These are phyloP conservation scores for Monomorium pharaonis DNA, from an alignment of 1,140 invertebrate species.

Conservation along the genomic window DNA sequence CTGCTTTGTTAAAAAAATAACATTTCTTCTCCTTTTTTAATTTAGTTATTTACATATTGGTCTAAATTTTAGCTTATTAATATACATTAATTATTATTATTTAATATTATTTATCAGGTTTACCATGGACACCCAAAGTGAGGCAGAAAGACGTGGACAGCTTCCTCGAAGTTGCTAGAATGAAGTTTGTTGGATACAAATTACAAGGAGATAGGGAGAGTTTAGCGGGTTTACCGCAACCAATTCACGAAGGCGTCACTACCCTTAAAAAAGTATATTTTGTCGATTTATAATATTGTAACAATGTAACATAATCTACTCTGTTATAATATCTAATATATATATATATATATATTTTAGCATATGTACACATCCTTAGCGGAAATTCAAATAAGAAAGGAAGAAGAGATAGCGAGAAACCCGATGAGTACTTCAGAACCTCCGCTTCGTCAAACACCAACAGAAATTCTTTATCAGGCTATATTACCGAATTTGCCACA, in stretches of 20 bases:
- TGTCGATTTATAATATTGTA: neutral
- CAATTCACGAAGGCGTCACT: slow-evolving; percentile 97
- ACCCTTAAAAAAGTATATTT: slow-evolving; percentile 90
- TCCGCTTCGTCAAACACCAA: slow-evolving; percentile 88
- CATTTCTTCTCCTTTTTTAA: too few relatives aligned
- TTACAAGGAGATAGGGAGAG: slow-evolving; percentile 94
- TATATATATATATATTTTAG: slow-evolving; percentile 83
- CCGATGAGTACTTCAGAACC: slow-evolving; percentile 88
- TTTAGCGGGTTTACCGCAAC: slow-evolving; percentile 96
- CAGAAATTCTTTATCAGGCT: slow-evolving; percentile 95
- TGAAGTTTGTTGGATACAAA: slow-evolving; percentile 98
- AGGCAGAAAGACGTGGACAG: slow-evolving; percentile 95
- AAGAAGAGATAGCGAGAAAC: slow-evolving; percentile 92
- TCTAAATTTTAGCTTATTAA: too few relatives aligned
- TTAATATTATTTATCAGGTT: slow-evolving; percentile 81
- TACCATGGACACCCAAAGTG: slow-evolving; percentile 99
- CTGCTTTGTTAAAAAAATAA: too few relatives aligned
- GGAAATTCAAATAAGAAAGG: slow-evolving; percentile 93
- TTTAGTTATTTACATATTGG: too few relatives aligned
- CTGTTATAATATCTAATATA: neutral
- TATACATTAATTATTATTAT: too few relatives aligned
- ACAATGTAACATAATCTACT: neutral
- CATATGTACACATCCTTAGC: slow-evolving; percentile 94
- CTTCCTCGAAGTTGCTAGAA: slow-evolving; percentile 95
- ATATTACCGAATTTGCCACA: slow-evolving; percentile 97